phyloP scores from a whole-genome alignment of 2,797 vertebrate genomes.

The Tragopan temminckii region DNA sequence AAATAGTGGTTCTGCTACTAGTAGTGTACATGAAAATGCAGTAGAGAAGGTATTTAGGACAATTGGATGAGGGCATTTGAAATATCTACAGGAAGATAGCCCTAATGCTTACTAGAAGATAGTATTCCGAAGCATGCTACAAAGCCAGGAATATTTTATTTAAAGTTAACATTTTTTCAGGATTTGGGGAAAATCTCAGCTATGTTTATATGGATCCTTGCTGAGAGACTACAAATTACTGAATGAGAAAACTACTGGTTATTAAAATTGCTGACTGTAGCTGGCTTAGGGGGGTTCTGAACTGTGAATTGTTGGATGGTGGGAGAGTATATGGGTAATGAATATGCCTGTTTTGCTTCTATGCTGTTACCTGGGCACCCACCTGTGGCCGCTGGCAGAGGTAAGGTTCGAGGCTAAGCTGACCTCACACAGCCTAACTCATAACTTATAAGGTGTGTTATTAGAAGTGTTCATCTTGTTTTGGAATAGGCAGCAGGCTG shows the following conservation, averaged over 20 bases:
- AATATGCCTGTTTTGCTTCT: not conserved
- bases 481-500: not conserved
- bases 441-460: not conserved
- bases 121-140: not conserved
- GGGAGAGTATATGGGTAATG: not conserved
- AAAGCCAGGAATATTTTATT: not conserved
- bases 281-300: not conserved
- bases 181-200: not conserved
- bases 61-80: not conserved
- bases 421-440: not conserved
- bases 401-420: not conserved
- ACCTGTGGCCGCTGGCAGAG: not conserved
- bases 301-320: not conserved
- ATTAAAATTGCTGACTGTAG: not conserved
- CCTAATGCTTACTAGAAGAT: rapidly evolving
- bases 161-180: not conserved
- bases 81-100: not conserved
- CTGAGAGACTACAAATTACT: not conserved
- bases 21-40: not conserved
- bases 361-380: not conserved
- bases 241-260: not conserved
- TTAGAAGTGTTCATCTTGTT: not conserved
- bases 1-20: not conserved
- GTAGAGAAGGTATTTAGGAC: not conserved
- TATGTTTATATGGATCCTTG: not conserved